These are phyloP conservation scores for Conistra vaccinii DNA, from an alignment of 2,888 invertebrate species.

Conservation along the genomic window DNA sequence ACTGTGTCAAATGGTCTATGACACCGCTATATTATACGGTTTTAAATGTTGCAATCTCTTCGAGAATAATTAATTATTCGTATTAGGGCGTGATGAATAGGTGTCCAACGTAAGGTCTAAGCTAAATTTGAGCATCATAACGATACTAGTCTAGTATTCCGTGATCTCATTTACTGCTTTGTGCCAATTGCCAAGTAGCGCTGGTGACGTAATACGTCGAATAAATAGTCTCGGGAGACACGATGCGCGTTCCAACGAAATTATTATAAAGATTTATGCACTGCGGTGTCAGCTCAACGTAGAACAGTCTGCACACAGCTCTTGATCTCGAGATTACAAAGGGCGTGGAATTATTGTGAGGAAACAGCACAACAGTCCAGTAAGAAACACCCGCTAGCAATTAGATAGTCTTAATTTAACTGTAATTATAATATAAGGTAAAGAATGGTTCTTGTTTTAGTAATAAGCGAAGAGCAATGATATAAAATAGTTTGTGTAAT, in stretches of 20 bases:
- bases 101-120: slow-evolving; percentile 50
- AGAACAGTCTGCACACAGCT: slow-evolving; percentile 71
- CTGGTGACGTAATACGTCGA: slow-evolving; percentile 61
- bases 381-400: slow-evolving; percentile 88
- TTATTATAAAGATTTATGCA: slow-evolving; percentile 54
- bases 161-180: slow-evolving; percentile 67
- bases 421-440: slow-evolving; percentile 89
- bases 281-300: slow-evolving; percentile 55
- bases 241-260: slow-evolving; percentile 58
- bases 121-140: slow-evolving; percentile 59
- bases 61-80: slow-evolving; percentile 32
- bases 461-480: slow-evolving; percentile 90
- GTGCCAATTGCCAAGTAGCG: slow-evolving; percentile 65
- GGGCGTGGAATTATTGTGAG: slow-evolving; percentile 78
- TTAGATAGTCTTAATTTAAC: slow-evolving; percentile 90
- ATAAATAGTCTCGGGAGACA: slow-evolving; percentile 60
- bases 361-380: slow-evolving; percentile 85
- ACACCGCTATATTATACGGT: slow-evolving; percentile 30
- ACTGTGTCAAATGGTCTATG: slow-evolving; percentile 46
- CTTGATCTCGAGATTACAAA: slow-evolving; percentile 78
- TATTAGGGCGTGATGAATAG: slow-evolving; percentile 34
- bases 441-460: slow-evolving; percentile 90
- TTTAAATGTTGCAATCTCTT: slow-evolving; percentile 46
- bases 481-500: slow-evolving; percentile 91
- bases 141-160: slow-evolving; percentile 59